phyloP scores from a whole-genome alignment of 2,113 vertebrate genomes.

The Dicerorhinus sumatrensis region DNA sequence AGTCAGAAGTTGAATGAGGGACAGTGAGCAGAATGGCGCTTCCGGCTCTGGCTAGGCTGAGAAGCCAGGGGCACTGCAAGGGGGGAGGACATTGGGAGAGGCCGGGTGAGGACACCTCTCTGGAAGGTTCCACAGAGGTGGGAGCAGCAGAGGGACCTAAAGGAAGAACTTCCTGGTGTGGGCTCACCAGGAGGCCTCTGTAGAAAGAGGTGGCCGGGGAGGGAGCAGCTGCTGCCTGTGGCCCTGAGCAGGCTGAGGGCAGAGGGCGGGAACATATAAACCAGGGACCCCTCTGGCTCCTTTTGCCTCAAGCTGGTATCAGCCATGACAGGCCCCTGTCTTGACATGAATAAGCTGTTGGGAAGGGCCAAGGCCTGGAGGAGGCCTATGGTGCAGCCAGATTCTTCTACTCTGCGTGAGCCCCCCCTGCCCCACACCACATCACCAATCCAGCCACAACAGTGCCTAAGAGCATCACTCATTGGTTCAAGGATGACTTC shows the following conservation, averaged over 20 bases:
- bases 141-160: not conserved
- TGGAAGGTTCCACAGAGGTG: not conserved
- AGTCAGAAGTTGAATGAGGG: not conserved
- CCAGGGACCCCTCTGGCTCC: not conserved
- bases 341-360: not conserved
- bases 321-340: not conserved
- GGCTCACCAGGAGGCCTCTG: not conserved
- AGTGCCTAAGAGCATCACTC: not conserved
- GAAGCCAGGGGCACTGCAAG: not conserved
- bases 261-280: not conserved
- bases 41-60: not conserved
- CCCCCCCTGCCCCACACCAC: not conserved
- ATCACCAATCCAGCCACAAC: not conserved
- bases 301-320: not conserved
- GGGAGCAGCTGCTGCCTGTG: not conserved
- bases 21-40: not conserved
- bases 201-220: not conserved
- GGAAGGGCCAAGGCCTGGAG: not conserved
- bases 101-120: not conserved
- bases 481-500: not conserved
- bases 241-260: not conserved
- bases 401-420: not conserved
- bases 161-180: not conserved
- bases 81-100: too few species aligned
- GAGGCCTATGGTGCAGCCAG: accelerated